A percentile compares a stretch with the other conserved stretches of the same genome.
Conservation (phyloP, 2,113 vertebrate species). For the Numenius arquata region DNA sequence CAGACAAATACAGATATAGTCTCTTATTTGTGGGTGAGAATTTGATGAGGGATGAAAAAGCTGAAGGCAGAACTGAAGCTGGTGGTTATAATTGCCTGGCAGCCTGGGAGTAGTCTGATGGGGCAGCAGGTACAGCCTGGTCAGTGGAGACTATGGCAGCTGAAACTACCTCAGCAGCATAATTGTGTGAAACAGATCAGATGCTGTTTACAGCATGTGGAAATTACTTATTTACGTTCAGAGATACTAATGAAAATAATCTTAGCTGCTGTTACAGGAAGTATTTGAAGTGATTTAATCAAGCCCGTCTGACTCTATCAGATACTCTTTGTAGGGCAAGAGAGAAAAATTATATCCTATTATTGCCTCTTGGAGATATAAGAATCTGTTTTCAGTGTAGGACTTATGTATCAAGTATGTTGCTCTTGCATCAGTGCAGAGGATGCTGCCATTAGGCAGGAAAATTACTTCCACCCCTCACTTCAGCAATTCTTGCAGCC, state of each 20-base stretch:
- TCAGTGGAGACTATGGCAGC: neutral
- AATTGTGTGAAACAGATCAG: neutral
- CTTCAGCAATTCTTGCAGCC: neutral
- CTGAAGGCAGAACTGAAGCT: neutral
- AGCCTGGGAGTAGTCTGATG: neutral
- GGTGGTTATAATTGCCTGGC: neutral
- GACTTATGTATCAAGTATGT: accelerated
- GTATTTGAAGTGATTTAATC: neutral
- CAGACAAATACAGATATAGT: neutral
- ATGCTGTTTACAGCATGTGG: neutral
- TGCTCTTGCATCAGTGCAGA: neutral
- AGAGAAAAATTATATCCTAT: neutral
- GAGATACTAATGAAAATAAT: neutral
- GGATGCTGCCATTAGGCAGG: neutral
- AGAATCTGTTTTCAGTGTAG: neutral
- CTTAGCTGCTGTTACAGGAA: neutral
- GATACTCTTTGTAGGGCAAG: neutral
- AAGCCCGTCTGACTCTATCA: neutral
- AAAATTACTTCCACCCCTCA: neutral
- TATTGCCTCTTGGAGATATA: neutral
- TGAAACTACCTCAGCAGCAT: neutral
- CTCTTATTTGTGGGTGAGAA: neutral
- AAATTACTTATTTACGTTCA: neutral
- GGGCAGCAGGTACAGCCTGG: neutral
- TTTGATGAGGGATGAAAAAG: neutral